phyloP scores from a whole-genome alignment of 2,113 vertebrate genomes.

The Brachionichthys hirsutus region DNA sequence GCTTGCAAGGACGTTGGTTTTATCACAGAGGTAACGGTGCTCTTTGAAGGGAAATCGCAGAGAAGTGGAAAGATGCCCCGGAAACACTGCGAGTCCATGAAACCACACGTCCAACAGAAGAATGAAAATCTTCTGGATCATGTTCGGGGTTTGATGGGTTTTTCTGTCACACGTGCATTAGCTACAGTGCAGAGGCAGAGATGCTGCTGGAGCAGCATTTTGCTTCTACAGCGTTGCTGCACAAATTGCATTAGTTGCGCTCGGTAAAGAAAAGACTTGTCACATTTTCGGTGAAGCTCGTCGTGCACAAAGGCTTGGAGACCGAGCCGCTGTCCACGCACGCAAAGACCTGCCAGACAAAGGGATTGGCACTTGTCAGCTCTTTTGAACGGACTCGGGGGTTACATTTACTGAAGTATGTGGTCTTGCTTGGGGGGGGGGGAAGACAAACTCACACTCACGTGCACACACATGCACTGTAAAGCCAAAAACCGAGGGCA shows the following conservation, averaged over 20 bases:
- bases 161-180: conserved; percentile 65
- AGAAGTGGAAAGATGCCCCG: conserved; percentile 16
- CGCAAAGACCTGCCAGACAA: conserved; percentile 64
- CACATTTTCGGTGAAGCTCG: conserved; percentile 67
- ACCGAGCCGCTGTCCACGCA: conserved; percentile 50
- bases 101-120: conserved; percentile 53
- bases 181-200: conserved; percentile 48
- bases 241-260: conserved; percentile 75
- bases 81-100: conserved; percentile 24
- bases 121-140: conserved; percentile 62
- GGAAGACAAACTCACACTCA: conserved; percentile 28
- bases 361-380: conserved; percentile 69
- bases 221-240: conserved; percentile 63
- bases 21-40: conserved; percentile 22
- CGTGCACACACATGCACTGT: conserved; percentile 11
- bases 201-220: conserved; percentile 57
- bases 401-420: conserved; percentile 44
- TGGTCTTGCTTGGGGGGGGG: conserved; percentile 32
- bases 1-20: conserved; percentile 38
- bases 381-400: conserved; percentile 60
- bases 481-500: conserved; percentile 34
- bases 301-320: conserved; percentile 69
- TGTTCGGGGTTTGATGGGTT: conserved; percentile 57
- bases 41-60: conserved; percentile 19
- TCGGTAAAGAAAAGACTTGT: conserved; percentile 74